Conservation (phyloP, 2,888 invertebrate genomes). For the Cheilosia vernalis region DNA sequence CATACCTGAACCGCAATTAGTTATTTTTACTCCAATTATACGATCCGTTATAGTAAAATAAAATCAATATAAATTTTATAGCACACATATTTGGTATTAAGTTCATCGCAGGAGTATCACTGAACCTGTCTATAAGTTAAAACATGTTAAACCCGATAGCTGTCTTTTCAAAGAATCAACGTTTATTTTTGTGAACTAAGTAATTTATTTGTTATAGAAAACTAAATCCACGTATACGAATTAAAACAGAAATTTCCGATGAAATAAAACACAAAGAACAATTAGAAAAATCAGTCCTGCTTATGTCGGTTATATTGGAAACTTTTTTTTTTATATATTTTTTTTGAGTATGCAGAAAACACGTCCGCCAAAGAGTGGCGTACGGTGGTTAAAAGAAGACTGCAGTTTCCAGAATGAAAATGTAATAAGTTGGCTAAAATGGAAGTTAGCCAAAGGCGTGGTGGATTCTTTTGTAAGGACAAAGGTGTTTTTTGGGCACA, state of each 20-base stretch:
- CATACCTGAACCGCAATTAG: slow-evolving; percentile 76
- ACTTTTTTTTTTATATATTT: slow-evolving; percentile 54
- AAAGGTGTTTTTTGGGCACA: slow-evolving; percentile 39
- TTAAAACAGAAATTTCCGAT: slow-evolving; percentile 59
- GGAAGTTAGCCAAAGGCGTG: slow-evolving; percentile 21
- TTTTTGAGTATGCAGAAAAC: slow-evolving; percentile 74
- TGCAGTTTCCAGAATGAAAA: slow-evolving; percentile 62
- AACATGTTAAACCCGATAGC: slow-evolving; percentile 22
- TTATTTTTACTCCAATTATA: slow-evolving; percentile 83
- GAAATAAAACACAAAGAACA: slow-evolving; percentile 70
- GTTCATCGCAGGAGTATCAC: slow-evolving; percentile 68
- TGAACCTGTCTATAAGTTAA: slow-evolving; percentile 7
- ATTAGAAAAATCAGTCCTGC: slow-evolving; percentile 41
- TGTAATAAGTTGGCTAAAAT: slow-evolving; percentile 14
- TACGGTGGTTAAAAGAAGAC: slow-evolving; percentile 79
- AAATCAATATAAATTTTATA: slow-evolving; percentile 83
- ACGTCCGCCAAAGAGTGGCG: slow-evolving; percentile 80
- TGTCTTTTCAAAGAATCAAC: neutral
- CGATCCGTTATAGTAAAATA: slow-evolving; percentile 84
- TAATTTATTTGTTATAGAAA: slow-evolving; percentile 15
- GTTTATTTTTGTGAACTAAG: neutral
- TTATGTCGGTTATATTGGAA: slow-evolving; percentile 26
- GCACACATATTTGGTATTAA: slow-evolving; percentile 81
- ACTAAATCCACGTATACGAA: slow-evolving; percentile 46
- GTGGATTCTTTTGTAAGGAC: slow-evolving; percentile 43